These are phyloP conservation scores for Chelidonichthys spinosus DNA, from an alignment of 2,797 vertebrate species.

Conservation along the genomic window DNA sequence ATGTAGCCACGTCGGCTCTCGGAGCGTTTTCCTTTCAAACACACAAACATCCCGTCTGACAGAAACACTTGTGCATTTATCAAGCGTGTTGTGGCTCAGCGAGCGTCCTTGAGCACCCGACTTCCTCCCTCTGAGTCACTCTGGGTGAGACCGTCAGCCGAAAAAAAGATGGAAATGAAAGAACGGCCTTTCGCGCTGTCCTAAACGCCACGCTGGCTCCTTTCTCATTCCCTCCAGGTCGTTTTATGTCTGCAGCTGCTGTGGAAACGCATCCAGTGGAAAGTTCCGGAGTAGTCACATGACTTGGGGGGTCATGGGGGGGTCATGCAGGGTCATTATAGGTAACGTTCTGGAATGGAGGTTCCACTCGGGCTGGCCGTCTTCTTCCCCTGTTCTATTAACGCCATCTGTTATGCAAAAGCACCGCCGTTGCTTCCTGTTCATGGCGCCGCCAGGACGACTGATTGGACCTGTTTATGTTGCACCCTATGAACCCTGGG, in stretches of 20 bases:
- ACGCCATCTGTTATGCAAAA: not conserved
- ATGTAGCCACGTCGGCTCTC: slow-evolving; percentile 13
- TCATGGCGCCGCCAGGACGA: not conserved
- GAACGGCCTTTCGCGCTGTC: slow-evolving; percentile 11
- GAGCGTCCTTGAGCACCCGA: slow-evolving; percentile 24
- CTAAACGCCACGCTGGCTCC: not conserved
- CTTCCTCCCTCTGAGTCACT: slow-evolving; percentile 3
- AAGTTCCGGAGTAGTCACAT: no score
- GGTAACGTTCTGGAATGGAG: no score
- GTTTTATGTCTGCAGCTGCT: not conserved
- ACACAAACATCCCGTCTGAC: slow-evolving; percentile 2
- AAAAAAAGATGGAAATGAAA: slow-evolving; percentile 4
- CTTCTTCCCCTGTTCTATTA: no score
- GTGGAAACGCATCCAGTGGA: not conserved
- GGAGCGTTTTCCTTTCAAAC: slow-evolving; percentile 16
- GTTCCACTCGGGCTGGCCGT: no score
- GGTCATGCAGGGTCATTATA: no score
- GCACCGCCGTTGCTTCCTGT: not conserved
- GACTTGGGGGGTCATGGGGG: no score
- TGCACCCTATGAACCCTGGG: not conserved
- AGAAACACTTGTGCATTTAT: slow-evolving; percentile 26
- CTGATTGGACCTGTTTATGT: not conserved
- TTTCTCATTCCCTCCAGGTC: slow-evolving; percentile 35
- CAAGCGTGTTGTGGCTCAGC: slow-evolving; percentile 22
- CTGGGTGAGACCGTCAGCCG: slow-evolving; percentile 12